Conservation (phyloP, 2,888 invertebrate species). For the Pyrocoelia pectoralis region DNA sequence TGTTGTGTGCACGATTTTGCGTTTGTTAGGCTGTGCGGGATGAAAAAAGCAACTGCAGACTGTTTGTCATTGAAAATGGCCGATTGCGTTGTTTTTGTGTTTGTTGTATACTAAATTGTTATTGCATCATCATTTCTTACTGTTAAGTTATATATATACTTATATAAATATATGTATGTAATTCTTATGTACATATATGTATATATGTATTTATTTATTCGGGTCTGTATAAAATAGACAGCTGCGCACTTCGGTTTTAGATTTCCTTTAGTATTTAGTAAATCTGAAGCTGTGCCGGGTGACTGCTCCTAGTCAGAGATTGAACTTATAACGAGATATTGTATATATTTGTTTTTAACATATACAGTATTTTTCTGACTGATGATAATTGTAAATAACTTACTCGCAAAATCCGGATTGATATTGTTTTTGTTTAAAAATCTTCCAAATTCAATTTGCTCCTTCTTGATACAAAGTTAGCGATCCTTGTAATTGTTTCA, state of each 20-base stretch:
- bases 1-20: slow-evolving; percentile 40
- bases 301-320: slow-evolving; percentile 56
- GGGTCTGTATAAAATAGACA: slow-evolving; percentile 58
- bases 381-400: slow-evolving; percentile 40
- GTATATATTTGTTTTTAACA: slow-evolving; percentile 55
- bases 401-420: slow-evolving; percentile 33
- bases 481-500: slow-evolving; percentile 34
- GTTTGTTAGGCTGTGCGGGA: slow-evolving; percentile 50
- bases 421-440: slow-evolving; percentile 33
- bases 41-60: slow-evolving; percentile 31
- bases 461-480: slow-evolving; percentile 40
- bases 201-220: slow-evolving; percentile 46
- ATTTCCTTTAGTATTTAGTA: slow-evolving; percentile 42
- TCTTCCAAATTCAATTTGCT: slow-evolving; percentile 35
- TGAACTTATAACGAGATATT: slow-evolving; percentile 51
- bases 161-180: slow-evolving; percentile 3
- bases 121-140: slow-evolving; percentile 53
- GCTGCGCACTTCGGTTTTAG: slow-evolving; percentile 56
- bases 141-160: slow-evolving; percentile 58
- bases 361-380: slow-evolving; percentile 59
- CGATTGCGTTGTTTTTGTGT: slow-evolving; percentile 45
- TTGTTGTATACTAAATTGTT: slow-evolving; percentile 53
- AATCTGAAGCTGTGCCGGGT: slow-evolving; percentile 56
- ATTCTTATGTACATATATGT: not conserved
- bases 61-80: slow-evolving; percentile 43